A percentile compares a stretch with the other conserved stretches of the same genome.
Conservation (phyloP, 2,797 vertebrate species). For the Darevskia nairensis region DNA sequence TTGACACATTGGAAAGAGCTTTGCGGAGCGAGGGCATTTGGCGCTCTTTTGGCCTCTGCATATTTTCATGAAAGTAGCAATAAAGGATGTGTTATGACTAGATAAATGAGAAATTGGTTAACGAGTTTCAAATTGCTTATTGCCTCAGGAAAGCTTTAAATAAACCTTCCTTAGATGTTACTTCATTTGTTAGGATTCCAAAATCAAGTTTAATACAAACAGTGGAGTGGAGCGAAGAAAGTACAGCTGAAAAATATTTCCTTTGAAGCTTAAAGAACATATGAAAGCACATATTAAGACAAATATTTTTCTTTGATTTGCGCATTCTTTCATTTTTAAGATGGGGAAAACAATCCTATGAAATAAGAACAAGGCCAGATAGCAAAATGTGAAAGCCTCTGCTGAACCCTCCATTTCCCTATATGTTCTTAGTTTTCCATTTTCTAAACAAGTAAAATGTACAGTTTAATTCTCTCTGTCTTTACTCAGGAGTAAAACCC, state of each 20-base stretch:
- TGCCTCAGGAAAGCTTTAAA: conserved; percentile 40
- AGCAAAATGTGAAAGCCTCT: neutral
- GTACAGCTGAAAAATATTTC: conserved; percentile 6
- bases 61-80: conserved; percentile 48
- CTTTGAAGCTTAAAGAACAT: conserved; percentile 16
- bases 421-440: neutral
- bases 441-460: neutral
- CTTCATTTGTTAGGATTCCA: conserved; percentile 37
- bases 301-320: conserved; percentile 41
- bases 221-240: conserved; percentile 29
- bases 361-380: neutral
- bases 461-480: neutral
- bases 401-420: neutral
- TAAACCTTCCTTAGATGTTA: conserved; percentile 23
- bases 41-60: conserved; percentile 30
- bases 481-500: neutral
- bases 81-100: conserved; percentile 53
- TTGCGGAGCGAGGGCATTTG: conserved; percentile 41
- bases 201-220: conserved; percentile 29
- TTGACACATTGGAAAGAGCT: conserved; percentile 26
- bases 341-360: conserved; percentile 15
- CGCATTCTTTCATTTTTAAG: conserved; percentile 29
- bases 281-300: conserved; percentile 40
- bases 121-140: conserved; percentile 61
- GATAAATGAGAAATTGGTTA: conserved; percentile 50